phyloP scores from a whole-genome alignment of 1,140 invertebrate genomes.

The Ectropis grisescens region DNA sequence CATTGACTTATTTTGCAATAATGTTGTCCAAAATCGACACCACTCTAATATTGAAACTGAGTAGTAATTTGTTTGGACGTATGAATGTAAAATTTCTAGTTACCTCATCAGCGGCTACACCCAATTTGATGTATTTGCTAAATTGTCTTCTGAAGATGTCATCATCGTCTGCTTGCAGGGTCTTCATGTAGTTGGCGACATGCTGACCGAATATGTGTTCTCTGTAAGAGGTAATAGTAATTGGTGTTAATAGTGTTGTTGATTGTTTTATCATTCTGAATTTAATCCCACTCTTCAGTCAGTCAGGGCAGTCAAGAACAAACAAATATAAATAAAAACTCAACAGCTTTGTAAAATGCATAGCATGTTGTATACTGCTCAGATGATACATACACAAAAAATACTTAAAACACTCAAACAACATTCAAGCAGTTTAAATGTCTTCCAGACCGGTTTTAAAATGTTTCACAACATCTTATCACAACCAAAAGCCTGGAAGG shows the following conservation, averaged over 20 bases:
- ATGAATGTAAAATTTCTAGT: constrained; percentile 1
- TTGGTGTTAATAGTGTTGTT: too few species aligned
- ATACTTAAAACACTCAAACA: too few species aligned
- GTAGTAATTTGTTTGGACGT: constrained; percentile 66
- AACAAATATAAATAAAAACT: too few species aligned
- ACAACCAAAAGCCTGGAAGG: constrained; percentile 56
- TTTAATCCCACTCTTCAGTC: too few species aligned
- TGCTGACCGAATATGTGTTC: constrained; percentile 97
- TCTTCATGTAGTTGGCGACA: constrained; percentile 97
- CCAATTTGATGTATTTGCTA: constrained; percentile 92
- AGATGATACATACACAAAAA: too few species aligned
- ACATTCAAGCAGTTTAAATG: too few species aligned
- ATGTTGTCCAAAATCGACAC: constrained; percentile 62
- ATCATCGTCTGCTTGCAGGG: constrained; percentile 94
- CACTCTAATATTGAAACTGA: constrained; percentile 17
- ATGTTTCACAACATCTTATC: constrained; percentile 24
- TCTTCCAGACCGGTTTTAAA: constrained; percentile 49
- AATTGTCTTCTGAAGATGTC: constrained; percentile 98
- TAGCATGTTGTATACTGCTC: constrained; percentile 2
- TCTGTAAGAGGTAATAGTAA: too few species aligned
- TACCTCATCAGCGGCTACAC: constrained; percentile 81
- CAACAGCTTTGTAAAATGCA: too few species aligned
- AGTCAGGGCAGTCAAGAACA: too few species aligned
- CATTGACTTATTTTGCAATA: too few species aligned
- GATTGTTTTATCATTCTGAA: too few species aligned